Conservation (phyloP, 2,113 vertebrate genomes). For the Sterrhoptilus dennistouni region DNA sequence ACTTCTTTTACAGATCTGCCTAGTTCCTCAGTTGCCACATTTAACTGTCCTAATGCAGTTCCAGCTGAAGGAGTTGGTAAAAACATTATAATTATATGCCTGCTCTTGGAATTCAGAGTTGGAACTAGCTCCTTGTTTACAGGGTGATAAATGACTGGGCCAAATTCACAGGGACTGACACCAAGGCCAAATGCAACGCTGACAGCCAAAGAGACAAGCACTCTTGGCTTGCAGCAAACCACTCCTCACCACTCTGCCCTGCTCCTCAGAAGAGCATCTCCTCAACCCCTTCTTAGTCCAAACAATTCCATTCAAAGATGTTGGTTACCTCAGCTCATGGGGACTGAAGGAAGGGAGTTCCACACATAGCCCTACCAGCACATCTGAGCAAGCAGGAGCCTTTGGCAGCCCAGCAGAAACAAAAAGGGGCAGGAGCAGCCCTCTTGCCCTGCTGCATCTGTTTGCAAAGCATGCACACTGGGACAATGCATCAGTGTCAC, state of each 20-base stretch:
- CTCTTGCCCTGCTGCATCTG: not conserved
- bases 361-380: not conserved
- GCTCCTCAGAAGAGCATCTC: not conserved
- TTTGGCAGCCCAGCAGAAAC: not conserved
- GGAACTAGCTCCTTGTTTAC: not conserved
- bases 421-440: not conserved
- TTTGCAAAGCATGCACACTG: not conserved
- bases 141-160: not conserved
- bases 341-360: not conserved
- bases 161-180: not conserved
- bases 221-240: not conserved
- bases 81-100: not conserved
- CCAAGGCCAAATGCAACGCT: fast-evolving
- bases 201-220: not conserved
- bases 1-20: not conserved
- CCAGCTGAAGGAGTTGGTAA: not conserved
- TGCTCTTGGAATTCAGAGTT: not conserved
- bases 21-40: not conserved
- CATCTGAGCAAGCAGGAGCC: not conserved
- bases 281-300: not conserved
- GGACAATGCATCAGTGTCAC: not conserved
- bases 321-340: fast-evolving
- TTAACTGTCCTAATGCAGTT: not conserved
- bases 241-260: not conserved
- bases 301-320: not conserved